Base-by-base conservation (phyloP, 1,140 invertebrate species). In the Magallana ariakensis region DNA sequence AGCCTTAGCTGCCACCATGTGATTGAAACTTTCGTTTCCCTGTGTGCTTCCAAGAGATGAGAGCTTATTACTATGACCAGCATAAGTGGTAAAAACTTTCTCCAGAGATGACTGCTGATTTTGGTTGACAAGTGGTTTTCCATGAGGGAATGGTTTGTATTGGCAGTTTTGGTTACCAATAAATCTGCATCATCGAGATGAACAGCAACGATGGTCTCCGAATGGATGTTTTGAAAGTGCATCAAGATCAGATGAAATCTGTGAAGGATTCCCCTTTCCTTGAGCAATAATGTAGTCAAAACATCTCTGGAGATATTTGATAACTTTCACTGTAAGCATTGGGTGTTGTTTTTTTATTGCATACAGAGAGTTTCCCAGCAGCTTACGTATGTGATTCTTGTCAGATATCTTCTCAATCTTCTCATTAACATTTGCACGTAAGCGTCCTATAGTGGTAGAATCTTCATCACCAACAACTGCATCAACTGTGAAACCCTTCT, bases 391-490 rank as follows among this genome's bases (percentile, higher is more conserved):
- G 81, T 87, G 70, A 26, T 84, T 85, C 80, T 80, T 87, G 57
- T 87, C 87, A 0, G 83, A 85, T 58, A 16, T 87, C 70, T 87
- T 87, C 16, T 80, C n/a, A 54, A 87, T 80, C 10, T 81, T 46
- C 16, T n/a, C 5, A 19, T 80, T 62, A 13, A 87, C 11, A 46
- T n/a, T 0, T 1, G 22, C 53, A 66, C 22, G 62, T 70, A 83
- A 13, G 11, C 54, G 58, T 3, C 11, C 9, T 11, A 83, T 22
- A 5, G 57, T 70, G n/a, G n/a, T n/a, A n/a, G n/a, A n/a, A n/a
- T 80, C 84, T 75, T 85, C 84, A 56, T 85, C 66, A 19, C 6
- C 66, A 85, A 56, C 19, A 26, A 85, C 26, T 16, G 33, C 33
- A 33, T 46, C 15, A 9, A 85, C 33, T 15, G 54, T 55, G 33